Conservation (phyloP, 2,113 vertebrate species). For the Aegypius monachus region DNA sequence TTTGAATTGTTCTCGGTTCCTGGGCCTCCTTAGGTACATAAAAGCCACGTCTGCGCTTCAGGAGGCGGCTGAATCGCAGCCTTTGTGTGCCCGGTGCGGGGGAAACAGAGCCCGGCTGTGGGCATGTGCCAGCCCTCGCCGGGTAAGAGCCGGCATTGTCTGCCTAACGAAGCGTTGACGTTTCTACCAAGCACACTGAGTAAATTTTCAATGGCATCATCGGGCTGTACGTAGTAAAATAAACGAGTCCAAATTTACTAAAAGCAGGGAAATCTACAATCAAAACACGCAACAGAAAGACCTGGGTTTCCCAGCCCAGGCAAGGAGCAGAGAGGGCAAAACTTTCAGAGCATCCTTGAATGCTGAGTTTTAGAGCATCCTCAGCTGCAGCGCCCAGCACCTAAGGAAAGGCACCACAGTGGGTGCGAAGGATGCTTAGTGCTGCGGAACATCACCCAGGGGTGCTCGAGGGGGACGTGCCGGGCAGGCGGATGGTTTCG, state of each 20-base stretch:
- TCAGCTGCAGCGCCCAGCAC: not conserved
- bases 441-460: not conserved
- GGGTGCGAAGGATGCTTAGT: not conserved
- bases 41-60: accelerated
- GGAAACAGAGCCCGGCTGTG: not conserved
- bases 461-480: not conserved
- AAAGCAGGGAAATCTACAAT: not conserved
- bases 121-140: not conserved
- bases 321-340: not conserved
- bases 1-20: not conserved
- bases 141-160: not conserved
- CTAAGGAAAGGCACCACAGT: not conserved
- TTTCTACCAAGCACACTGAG: not conserved
- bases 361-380: not conserved
- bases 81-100: not conserved
- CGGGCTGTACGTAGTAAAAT: not conserved
- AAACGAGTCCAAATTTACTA: not conserved
- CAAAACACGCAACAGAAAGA: not conserved
- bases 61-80: not conserved
- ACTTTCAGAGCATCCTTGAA: not conserved
- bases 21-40: not conserved
- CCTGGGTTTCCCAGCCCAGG: not conserved
- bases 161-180: accelerated
- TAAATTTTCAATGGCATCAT: not conserved
- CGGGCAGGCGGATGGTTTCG: accelerated